Conservation (phyloP, 2,888 invertebrate species). For the Drosophila recens region DNA sequence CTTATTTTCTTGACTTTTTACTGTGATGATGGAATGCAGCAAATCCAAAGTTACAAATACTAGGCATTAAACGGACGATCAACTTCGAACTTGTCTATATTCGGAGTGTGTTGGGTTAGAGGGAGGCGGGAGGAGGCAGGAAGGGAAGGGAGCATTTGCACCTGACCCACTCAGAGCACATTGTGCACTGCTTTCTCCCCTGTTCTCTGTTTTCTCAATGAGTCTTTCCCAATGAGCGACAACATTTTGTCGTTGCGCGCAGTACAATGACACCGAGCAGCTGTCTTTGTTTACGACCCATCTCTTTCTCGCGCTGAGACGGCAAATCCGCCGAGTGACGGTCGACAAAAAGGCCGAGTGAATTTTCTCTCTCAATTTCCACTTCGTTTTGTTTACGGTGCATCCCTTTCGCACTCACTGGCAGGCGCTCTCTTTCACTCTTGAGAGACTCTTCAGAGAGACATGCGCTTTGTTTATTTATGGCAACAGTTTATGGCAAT, state of each 20-base stretch:
- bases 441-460: conserved; percentile 7
- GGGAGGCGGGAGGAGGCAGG: not conserved
- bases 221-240: conserved; percentile 46
- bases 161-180: conserved; percentile 81
- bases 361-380: conserved; percentile 3
- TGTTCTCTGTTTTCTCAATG: conserved; percentile 14
- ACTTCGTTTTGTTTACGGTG: conserved; percentile 79
- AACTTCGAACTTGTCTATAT: not conserved
- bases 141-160: conserved; percentile 57
- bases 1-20: no score
- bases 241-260: conserved; percentile 39
- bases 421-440: not conserved
- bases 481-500: conserved; percentile 45
- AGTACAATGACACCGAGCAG: conserved; percentile 78
- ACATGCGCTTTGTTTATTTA: conserved; percentile 56
- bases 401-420: conserved; percentile 69
- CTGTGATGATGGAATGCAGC: no score
- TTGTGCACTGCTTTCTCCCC: conserved; percentile 20
- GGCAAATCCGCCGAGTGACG: conserved; percentile 42
- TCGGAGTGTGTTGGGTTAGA: not conserved
- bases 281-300: conserved; percentile 84
- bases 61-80: not conserved
- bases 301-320: conserved; percentile 77
- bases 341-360: conserved; percentile 4
- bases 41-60: no score